Base-by-base conservation (phyloP, 2,888 invertebrate genomes). In the Tenthredo scrophulariae region DNA sequence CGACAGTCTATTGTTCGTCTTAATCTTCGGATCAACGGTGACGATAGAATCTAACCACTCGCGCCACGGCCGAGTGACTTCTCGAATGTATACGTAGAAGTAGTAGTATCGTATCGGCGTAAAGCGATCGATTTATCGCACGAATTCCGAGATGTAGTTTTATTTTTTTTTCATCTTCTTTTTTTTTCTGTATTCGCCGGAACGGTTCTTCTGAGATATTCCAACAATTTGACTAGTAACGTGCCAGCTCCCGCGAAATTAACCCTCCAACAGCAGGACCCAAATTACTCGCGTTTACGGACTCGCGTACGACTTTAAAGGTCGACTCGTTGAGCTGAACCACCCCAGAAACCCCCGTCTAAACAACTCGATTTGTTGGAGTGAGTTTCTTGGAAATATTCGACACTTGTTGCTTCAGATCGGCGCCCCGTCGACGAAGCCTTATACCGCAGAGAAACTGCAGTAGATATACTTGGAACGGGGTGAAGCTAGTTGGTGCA, bases 371-470 rank as follows among this genome's bases (percentile, higher is more conserved):
- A 50, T 33, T 77, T 54, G 50, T 29, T n/a, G 18, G n/a, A n/a
- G 15, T 9, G 18, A 29, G 33, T 77, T 77, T 77, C 46, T 54
- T 50, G 50, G 54, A 50, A 50, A 77, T 77, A 77, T 54, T 77
- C 54, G 77, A 77, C 77, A 54, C 77, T 77, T 77, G 77, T 77
- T 77, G 77, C 77, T 77, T 77, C 77, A 9, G 77, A 40, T n/a
- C 54, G 26, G 46, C 46, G 43, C 75, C 46, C 29, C 10, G 72
- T 26, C 72, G 43, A 43, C 72, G 72, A 6, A 43, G 43, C 72
- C 72, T 40, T 70, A 22, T 54, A 54, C 54, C 10, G 50, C 15
- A 50, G 33, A 77, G 6, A 77, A 9, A 77, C 50, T 77, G 77
- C 54, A 50, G 18, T 33, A 33, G 62, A 26, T 62, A 62, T 62